These are phyloP conservation scores for Ferrisia virgata DNA, from an alignment of 2,888 invertebrate species.

Conservation along the genomic window DNA sequence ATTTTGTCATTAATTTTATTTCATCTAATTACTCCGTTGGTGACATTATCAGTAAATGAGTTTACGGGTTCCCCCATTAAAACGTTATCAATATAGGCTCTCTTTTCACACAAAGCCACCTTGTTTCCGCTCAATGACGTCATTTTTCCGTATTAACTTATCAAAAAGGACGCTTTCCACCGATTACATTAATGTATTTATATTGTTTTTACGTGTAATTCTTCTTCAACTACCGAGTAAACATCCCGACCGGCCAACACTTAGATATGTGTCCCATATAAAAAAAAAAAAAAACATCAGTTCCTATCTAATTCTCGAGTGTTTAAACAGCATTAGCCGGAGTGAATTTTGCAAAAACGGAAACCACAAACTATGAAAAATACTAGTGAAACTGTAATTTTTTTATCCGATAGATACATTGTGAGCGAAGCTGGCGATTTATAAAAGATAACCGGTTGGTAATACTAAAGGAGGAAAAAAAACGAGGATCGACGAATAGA, in stretches of 20 bases:
- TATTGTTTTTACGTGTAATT: slow-evolving; percentile 37
- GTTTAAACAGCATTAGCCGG: neutral
- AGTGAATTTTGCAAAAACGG: slow-evolving; percentile 28
- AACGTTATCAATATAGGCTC: slow-evolving; percentile 30
- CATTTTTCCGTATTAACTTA: slow-evolving; percentile 35
- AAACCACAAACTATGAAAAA: neutral
- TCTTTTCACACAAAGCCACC: slow-evolving; percentile 31
- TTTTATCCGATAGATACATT: slow-evolving; percentile 29
- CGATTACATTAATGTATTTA: slow-evolving; percentile 37
- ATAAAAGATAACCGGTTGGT: neutral
- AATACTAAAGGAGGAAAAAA: neutral
- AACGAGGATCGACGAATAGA: neutral
- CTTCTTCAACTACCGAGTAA: neutral
- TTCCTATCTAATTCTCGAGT: neutral
- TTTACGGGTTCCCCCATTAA: slow-evolving; percentile 36
- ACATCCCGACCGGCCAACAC: neutral
- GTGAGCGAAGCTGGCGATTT: neutral
- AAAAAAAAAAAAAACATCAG: neutral
- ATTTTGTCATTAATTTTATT: slow-evolving; percentile 33
- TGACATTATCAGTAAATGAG: slow-evolving; percentile 18
- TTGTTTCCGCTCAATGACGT: slow-evolving; percentile 36
- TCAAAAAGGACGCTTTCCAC: slow-evolving; percentile 37
- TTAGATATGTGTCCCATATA: slow-evolving; percentile 22
- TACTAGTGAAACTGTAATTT: slow-evolving; percentile 9
- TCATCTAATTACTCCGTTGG: slow-evolving; percentile 29